Conservation (phyloP, 2,888 invertebrate genomes). For the Cataglyphis altisquamis region DNA sequence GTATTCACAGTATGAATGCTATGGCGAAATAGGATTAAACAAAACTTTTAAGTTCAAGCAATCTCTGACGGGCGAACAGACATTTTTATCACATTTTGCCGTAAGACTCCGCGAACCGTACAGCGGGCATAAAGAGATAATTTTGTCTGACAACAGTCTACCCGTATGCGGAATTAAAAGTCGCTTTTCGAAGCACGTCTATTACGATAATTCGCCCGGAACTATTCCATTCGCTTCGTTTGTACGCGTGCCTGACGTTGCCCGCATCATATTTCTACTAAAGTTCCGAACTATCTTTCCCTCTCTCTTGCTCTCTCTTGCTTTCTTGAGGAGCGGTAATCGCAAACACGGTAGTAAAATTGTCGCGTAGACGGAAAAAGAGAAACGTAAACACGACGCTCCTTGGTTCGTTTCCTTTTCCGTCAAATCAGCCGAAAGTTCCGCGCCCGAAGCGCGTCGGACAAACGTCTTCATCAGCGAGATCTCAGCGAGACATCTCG, state of each 20-base stretch:
- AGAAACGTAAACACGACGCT: conserved; percentile 32
- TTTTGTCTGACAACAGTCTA: conserved; percentile 18
- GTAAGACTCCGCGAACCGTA: conserved; percentile 43
- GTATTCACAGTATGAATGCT: neutral
- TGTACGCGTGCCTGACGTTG: conserved; percentile 54
- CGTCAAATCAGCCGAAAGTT: conserved; percentile 64
- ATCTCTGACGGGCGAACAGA: conserved; percentile 41
- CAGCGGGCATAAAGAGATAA: conserved; percentile 34
- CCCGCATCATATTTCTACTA: conserved; percentile 67
- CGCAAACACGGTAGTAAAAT: conserved; percentile 60
- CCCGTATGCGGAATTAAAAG: conserved; percentile 52
- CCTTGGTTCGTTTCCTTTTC: conserved; percentile 45
- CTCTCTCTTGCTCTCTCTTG: neutral
- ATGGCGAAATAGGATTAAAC: conserved; percentile 38
- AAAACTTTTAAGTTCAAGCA: conserved; percentile 40
- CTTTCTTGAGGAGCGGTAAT: conserved; percentile 39
- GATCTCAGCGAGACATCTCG: conserved; percentile 76
- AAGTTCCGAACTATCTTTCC: conserved; percentile 61
- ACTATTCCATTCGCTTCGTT: conserved; percentile 61
- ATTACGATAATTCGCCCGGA: conserved; percentile 64
- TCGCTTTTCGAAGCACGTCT: conserved; percentile 42
- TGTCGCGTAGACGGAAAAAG: conserved; percentile 55
- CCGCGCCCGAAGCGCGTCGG: conserved; percentile 58
- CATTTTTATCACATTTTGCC: conserved; percentile 49
- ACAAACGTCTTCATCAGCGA: conserved; percentile 76